Conservation (phyloP, 2,113 vertebrate genomes). For the Callipepla squamata region DNA sequence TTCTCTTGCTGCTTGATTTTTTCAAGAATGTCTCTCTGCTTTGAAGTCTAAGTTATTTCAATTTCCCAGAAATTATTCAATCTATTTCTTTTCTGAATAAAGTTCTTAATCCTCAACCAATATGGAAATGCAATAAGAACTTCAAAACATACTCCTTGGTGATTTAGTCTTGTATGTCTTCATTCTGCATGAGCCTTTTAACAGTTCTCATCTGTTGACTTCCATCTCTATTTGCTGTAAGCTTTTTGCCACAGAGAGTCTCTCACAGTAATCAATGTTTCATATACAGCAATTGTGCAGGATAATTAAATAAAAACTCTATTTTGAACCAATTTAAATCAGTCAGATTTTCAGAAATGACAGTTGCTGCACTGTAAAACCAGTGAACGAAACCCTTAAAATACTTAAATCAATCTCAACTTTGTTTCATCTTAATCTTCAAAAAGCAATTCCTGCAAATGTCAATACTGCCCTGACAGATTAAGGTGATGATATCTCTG, state of each 20-base stretch:
- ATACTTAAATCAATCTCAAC: constrained; percentile 51
- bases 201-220: not conserved
- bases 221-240: not conserved
- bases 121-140: not conserved
- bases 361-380: constrained; percentile 5
- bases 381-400: not conserved
- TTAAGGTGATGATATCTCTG: constrained; percentile 13
- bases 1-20: not conserved
- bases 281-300: not conserved
- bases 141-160: constrained; percentile 18
- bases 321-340: constrained; percentile 51
- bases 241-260: constrained; percentile 5
- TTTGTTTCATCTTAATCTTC: constrained; percentile 55
- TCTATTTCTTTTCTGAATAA: not conserved
- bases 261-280: constrained; percentile 29
- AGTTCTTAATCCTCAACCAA: not conserved
- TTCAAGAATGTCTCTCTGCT: not conserved
- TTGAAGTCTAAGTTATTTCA: not conserved
- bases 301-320: constrained; percentile 61
- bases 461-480: constrained; percentile 27
- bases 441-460: constrained; percentile 39
- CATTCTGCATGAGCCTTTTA: not conserved
- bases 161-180: not conserved
- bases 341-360: constrained; percentile 28
- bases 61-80: constrained; percentile 6